Evolutionary conservation across 2,797 vertebrate species (phyloP).

Genomic region (Chiroxiphia lanceolata): DNA sequence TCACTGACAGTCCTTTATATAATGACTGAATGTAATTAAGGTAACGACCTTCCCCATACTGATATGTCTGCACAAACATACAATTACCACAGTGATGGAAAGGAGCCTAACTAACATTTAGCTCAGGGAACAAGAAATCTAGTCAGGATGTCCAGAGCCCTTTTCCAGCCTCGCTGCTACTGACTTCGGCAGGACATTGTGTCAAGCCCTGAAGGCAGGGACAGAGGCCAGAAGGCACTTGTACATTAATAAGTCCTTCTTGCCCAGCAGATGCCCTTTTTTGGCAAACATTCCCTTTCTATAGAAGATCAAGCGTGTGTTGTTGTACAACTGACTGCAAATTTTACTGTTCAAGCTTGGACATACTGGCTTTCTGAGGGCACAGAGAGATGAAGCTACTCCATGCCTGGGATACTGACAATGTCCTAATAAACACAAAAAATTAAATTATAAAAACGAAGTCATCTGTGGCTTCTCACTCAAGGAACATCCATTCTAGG

Average conservation of each 20-base stretch:
- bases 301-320: background rate
- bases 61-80: constrained; percentile 2
- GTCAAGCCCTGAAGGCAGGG: background rate
- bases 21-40: background rate
- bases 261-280: background rate
- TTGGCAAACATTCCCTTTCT: background rate
- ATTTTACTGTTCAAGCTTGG: background rate
- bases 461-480: background rate
- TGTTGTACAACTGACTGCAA: background rate
- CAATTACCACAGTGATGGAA: background rate
- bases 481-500: background rate
- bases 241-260: background rate
- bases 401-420: background rate
- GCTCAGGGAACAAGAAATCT: background rate
- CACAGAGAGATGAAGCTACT: background rate
- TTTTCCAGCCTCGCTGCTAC: background rate
- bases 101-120: background rate
- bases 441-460: background rate
- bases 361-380: background rate
- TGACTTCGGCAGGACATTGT: background rate
- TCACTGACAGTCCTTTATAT: background rate
- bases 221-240: background rate
- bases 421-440: background rate
- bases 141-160: background rate
- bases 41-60: background rate